phyloP scores from a whole-genome alignment of 2,113 vertebrate species.

The Bothrops jararaca region DNA sequence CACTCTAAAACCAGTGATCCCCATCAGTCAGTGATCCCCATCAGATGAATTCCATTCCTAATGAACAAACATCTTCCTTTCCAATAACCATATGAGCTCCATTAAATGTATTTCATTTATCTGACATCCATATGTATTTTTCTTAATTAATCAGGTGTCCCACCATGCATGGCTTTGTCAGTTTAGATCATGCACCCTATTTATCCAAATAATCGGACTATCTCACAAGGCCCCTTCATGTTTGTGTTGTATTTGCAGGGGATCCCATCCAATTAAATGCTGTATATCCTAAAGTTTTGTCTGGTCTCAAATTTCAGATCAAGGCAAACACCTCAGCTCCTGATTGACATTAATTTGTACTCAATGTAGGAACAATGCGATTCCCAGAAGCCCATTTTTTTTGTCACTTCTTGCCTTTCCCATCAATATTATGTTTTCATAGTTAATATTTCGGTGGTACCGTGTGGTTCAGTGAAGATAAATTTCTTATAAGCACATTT shows the following conservation, averaged over 20 bases:
- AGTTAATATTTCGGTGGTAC: constrained; percentile 1
- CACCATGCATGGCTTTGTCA: background rate
- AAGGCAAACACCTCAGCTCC: background rate
- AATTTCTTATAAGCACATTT: constrained; percentile 12
- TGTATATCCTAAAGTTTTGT: background rate
- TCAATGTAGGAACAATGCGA: background rate
- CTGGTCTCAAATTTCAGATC: background rate
- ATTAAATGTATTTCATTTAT: background rate
- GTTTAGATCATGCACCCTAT: background rate
- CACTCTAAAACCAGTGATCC: background rate
- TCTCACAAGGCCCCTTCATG: background rate
- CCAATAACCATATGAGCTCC: background rate
- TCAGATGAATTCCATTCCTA: background rate
- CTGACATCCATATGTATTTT: background rate
- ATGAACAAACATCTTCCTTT: background rate
- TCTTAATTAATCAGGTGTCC: background rate
- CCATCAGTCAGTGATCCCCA: too few relatives aligned
- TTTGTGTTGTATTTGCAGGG: background rate
- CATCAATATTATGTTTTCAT: background rate
- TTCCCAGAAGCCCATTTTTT: background rate
- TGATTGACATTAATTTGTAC: background rate
- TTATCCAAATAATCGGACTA: background rate
- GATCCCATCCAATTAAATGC: background rate
- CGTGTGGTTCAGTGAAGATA: constrained; percentile 29
- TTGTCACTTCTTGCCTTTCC: background rate